Evolutionary conservation across 2,113 vertebrate species (phyloP), one percentile per base, ranked within the genome.

Genomic region (Syrmaticus mikado): DNA sequence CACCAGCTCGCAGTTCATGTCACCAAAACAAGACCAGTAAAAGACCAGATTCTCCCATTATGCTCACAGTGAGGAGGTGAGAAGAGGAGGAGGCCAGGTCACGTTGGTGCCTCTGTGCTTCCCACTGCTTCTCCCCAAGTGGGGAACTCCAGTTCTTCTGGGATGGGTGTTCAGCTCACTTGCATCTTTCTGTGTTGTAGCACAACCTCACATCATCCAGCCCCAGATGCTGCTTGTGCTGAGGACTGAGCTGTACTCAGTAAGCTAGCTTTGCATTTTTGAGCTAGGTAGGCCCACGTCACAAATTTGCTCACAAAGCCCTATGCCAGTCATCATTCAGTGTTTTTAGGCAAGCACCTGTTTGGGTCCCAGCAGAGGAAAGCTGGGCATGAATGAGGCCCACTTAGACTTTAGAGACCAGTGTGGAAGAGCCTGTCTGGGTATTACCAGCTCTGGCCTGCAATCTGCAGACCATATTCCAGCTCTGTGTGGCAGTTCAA

Each of bases 341-440:
- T 1, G 1, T 10, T 4, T 57, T 65, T 25, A 32, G 17, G 36
- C 40, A 72, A 28, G 30, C 10, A 86, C 48, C 34, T 60, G 10
- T 14, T 27, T 57, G 25, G 24, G 36, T 87, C 73, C 50, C 82
- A 85, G n/a, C 10, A 71, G 75, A 53, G 62, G 27, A 89, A 57
- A 20, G 71, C 13, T 0, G 5, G 12, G 43, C 73, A 14, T 10
- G 18, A 52, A 68, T 46, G 14, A 4, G 20, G 11, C 12, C 22
- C 28, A 12, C 74, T 77, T 91, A 45, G 32, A 13, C 22, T 70
- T 87, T 64, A n/a, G 3, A 43, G 3, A 16, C 6, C 66, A 1
- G 0, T 16, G 10, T 45, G 32, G 9, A 21, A 71, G 28, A 85
- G 41, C 0, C 0, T 2, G 0, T 73, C 45, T 60, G 45, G 41